Evolutionary conservation across 2,113 vertebrate genomes (phyloP).

Genomic region (Erythrocercus mccallii): DNA sequence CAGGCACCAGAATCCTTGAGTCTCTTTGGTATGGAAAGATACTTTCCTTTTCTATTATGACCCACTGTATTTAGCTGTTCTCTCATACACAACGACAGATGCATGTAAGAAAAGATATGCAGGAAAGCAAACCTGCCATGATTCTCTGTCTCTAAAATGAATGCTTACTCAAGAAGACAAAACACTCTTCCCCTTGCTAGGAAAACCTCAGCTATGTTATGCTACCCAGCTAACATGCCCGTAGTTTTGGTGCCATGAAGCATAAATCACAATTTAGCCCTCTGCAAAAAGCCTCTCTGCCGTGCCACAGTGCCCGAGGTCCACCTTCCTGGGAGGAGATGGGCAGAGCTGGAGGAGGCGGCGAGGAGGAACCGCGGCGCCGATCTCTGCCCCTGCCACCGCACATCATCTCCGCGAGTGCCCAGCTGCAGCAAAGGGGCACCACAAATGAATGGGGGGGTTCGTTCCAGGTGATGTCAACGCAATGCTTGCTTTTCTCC

Average conservation of each 20-base stretch:
- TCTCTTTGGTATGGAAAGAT: not conserved
- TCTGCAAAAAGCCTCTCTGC: not conserved
- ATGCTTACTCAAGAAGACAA: not conserved
- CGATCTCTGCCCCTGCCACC: not conserved
- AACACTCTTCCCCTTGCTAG: not conserved
- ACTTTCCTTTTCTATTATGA: not conserved
- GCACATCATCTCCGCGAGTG: not conserved
- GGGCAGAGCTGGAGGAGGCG: not conserved
- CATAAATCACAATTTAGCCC: slow-evolving; percentile 44
- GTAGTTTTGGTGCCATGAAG: slow-evolving; percentile 37
- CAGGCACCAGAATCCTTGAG: not conserved
- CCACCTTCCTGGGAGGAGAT: not conserved
- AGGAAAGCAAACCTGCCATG: slow-evolving; percentile 12
- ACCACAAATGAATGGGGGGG: rapidly evolving
- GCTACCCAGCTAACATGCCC: not conserved
- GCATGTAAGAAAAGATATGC: not conserved
- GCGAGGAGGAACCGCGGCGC: not conserved
- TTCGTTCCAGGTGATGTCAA: not conserved
- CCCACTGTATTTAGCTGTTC: not conserved
- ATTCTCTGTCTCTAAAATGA: not conserved
- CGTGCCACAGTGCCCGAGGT: not conserved
- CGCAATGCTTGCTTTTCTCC: not conserved
- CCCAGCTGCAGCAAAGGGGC: not conserved
- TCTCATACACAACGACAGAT: not conserved
- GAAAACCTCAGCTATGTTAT: not conserved